These are phyloP conservation scores for Cotesia typhae DNA, from an alignment of 1,140 invertebrate genomes.

Conservation along the genomic window DNA sequence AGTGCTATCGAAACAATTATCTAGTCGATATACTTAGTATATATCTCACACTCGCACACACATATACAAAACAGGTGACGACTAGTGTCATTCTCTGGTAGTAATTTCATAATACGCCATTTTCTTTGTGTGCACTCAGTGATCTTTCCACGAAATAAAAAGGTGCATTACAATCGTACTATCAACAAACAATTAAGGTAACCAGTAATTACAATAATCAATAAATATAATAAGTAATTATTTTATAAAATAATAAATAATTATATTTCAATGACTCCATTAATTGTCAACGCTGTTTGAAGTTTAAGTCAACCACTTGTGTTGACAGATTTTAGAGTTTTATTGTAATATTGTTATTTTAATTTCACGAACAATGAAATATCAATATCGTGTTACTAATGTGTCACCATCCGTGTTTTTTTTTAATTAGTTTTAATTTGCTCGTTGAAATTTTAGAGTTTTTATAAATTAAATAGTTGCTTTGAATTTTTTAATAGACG, in stretches of 20 bases:
- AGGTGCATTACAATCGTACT: too few relatives aligned
- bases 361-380: background rate
- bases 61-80: slow-evolving; percentile 37
- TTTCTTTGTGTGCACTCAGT: slow-evolving; percentile 62
- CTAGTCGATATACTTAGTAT: too few relatives aligned
- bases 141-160: slow-evolving; percentile 20
- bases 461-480: background rate
- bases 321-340: slow-evolving; percentile 36
- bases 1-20: too few relatives aligned
- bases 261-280: too few relatives aligned
- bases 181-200: slow-evolving; percentile 46
- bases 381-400: too few relatives aligned
- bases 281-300: slow-evolving; percentile 7
- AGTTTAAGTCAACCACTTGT: slow-evolving; percentile 30
- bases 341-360: background rate
- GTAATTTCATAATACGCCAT: slow-evolving; percentile 62
- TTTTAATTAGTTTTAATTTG: background rate
- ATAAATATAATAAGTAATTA: background rate
- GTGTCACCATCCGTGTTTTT: too few relatives aligned
- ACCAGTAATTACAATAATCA: background rate
- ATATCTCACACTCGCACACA: background rate
- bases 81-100: slow-evolving; percentile 60
- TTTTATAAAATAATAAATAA: too few relatives aligned
- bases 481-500: slow-evolving; percentile 7
- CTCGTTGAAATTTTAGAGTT: background rate